Evolutionary conservation across 2,888 invertebrate species (phyloP).

Genomic region (Ophonus ardosiacus): DNA sequence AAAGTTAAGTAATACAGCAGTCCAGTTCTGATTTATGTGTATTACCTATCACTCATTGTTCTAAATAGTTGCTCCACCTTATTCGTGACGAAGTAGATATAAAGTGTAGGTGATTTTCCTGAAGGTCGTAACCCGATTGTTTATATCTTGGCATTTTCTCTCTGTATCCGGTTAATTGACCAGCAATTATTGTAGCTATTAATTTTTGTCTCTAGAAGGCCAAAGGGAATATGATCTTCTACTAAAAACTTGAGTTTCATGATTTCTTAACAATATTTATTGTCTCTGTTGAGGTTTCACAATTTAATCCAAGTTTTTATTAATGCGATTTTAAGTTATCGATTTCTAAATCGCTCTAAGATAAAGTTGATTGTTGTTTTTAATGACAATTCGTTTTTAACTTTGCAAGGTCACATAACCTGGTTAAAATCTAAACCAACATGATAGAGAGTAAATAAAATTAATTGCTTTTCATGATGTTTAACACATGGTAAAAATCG

Average conservation of each 20-base stretch:
- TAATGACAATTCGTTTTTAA: background rate
- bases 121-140: slow-evolving; percentile 10
- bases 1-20: slow-evolving; percentile 17
- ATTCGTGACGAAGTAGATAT: background rate
- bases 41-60: background rate
- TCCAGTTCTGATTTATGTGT: background rate
- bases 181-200: slow-evolving; percentile 14
- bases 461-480: background rate
- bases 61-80: background rate
- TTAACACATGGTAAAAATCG: background rate
- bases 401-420: background rate
- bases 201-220: slow-evolving; percentile 14
- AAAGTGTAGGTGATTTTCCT: slow-evolving; percentile 27
- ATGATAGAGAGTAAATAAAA: background rate
- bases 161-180: slow-evolving; percentile 24
- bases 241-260: background rate
- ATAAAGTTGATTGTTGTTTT: background rate
- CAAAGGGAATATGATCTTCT: slow-evolving; percentile 8
- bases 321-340: background rate
- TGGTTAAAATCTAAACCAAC: background rate
- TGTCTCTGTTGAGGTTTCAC: background rate
- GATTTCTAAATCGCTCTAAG: background rate
- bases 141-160: slow-evolving; percentile 10
- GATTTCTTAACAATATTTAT: background rate
- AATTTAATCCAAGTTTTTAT: background rate